Evolutionary conservation across 1,140 invertebrate genomes (phyloP).

Genomic region (Drosophila santomea): DNA sequence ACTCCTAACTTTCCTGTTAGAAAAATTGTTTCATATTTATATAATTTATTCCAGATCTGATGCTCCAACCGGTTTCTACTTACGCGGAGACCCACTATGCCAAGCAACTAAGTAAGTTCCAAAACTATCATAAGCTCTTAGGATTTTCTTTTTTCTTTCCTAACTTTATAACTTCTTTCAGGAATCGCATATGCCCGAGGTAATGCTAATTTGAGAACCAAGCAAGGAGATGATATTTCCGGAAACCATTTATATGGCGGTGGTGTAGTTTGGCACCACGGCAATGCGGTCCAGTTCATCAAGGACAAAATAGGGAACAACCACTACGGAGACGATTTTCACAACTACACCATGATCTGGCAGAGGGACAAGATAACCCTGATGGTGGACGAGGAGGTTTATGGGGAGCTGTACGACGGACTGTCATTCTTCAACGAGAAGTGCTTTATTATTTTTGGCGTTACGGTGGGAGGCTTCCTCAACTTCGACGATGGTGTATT

Average conservation of each 20-base stretch:
- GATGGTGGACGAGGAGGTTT: slow-evolving; percentile 86
- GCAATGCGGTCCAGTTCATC: slow-evolving; percentile 26
- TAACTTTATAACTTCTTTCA: slow-evolving; percentile 4
- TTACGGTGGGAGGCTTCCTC: slow-evolving; percentile 71
- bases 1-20: not conserved
- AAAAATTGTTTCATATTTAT: not conserved
- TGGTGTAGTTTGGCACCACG: slow-evolving; percentile 54
- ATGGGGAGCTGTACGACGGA: slow-evolving; percentile 63
- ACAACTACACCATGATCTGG: slow-evolving; percentile 89
- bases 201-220: slow-evolving; percentile 47
- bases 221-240: slow-evolving; percentile 58
- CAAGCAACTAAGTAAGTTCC: slow-evolving; percentile 65
- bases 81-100: slow-evolving; percentile 66
- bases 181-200: slow-evolving; percentile 67
- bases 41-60: slow-evolving; percentile 44
- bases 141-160: too few relatives aligned
- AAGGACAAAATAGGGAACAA: slow-evolving; percentile 38
- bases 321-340: slow-evolving; percentile 87
- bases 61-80: slow-evolving; percentile 69
- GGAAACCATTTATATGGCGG: slow-evolving; percentile 64
- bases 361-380: slow-evolving; percentile 85
- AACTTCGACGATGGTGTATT: slow-evolving; percentile 67
- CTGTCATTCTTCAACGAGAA: slow-evolving; percentile 58
- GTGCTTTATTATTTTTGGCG: slow-evolving; percentile 73
- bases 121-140: not conserved